Evolutionary conservation across 1,140 invertebrate genomes (phyloP).

Genomic region (Rhyacophila brunnea): DNA sequence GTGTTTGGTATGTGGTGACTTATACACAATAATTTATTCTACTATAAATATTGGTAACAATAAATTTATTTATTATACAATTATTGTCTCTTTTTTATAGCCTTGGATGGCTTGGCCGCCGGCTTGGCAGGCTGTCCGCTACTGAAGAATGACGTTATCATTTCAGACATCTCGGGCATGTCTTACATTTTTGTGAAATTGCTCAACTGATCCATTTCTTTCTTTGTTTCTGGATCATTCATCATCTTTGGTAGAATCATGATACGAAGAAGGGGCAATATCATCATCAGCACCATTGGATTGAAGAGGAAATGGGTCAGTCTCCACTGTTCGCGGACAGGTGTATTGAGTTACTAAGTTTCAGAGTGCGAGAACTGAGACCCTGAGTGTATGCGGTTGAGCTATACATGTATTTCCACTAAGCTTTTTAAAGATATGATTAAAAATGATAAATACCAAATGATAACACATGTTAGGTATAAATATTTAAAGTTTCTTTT

Average conservation of each 20-base stretch:
- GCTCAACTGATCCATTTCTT: constrained; percentile 89
- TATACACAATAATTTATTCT: no score
- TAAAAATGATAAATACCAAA: no score
- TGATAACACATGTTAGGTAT: no score
- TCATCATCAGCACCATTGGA: constrained; percentile 98
- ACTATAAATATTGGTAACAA: neutral
- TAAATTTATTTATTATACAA: neutral
- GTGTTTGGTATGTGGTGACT: no score
- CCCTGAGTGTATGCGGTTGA: no score
- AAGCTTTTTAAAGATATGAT: no score
- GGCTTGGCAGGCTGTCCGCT: constrained; percentile 57
- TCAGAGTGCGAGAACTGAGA: no score
- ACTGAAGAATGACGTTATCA: constrained; percentile 80
- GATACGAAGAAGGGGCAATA: constrained; percentile 85
- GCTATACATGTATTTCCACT: no score
- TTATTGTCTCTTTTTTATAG: constrained; percentile 68
- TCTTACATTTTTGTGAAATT: constrained; percentile 75
- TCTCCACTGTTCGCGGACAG: constrained; percentile 91
- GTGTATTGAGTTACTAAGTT: no score
- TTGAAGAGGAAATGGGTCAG: constrained; percentile 91
- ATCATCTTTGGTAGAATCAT: constrained; percentile 95
- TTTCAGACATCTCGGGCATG: constrained; percentile 89
- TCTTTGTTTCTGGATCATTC: constrained; percentile 93
- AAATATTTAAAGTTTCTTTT: no score
- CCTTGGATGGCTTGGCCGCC: constrained; percentile 61